Conservation (phyloP, 2,113 vertebrate genomes). For the Oostethus manadensis region DNA sequence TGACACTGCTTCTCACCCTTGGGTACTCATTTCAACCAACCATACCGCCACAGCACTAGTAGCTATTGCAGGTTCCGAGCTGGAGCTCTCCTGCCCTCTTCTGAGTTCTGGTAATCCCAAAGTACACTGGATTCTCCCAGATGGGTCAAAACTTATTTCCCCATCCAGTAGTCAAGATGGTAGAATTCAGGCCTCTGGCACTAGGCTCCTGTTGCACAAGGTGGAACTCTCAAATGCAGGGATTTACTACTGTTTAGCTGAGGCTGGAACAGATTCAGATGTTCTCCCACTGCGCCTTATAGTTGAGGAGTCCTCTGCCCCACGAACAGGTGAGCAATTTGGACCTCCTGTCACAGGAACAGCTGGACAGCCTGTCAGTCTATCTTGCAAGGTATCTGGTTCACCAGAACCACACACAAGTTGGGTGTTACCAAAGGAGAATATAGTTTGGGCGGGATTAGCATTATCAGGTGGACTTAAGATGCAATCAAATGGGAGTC, state of each 20-base stretch:
- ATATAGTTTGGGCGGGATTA: conserved; percentile 49
- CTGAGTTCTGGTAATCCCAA: conserved; percentile 73
- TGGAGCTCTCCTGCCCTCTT: conserved; percentile 76
- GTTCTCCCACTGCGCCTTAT: conserved; percentile 66
- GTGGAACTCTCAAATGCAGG: conserved; percentile 74
- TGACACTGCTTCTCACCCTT: conserved; percentile 52
- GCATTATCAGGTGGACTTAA: conserved; percentile 66
- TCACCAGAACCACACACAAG: conserved; percentile 74
- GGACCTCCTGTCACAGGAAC: conserved; percentile 59
- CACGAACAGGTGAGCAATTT: conserved; percentile 49
- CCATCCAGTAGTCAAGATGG: conserved; percentile 61
- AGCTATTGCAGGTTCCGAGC: conserved; percentile 66
- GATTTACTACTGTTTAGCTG: conserved; percentile 80
- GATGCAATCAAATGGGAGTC: conserved; percentile 74
- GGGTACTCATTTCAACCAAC: conserved; percentile 81
- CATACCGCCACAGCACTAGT: conserved; percentile 46
- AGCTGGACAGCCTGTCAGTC: conserved; percentile 67
- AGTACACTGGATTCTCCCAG: conserved; percentile 81
- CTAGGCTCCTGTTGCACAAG: conserved; percentile 69
- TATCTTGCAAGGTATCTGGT: conserved; percentile 73
- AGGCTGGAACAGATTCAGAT: conserved; percentile 71
- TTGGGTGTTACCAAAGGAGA: conserved; percentile 83
- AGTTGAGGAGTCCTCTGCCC: conserved; percentile 71
- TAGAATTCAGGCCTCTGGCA: conserved; percentile 63
- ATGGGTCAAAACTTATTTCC: conserved; percentile 74